Percentiles rank a stretch among this genome's conserved stretches.
phyloP scores from a whole-genome alignment of 2,888 invertebrate species.

The Drosophila ezoana region DNA sequence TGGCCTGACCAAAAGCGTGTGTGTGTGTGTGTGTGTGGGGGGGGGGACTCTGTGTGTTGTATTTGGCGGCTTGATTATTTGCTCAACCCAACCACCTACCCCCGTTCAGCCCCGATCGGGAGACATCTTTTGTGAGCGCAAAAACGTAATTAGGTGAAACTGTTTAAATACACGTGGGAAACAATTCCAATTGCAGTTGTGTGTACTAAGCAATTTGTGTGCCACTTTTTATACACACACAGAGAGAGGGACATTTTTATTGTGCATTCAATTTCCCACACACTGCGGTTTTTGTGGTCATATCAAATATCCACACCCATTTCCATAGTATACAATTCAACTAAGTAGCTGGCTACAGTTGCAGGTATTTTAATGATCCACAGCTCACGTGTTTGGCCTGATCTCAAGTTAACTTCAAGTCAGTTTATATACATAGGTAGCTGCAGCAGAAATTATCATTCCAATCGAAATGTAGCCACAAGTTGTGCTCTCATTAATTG shows the following conservation, averaged over 20 bases:
- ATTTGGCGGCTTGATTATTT: conserved; percentile 31
- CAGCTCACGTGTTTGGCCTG: conserved; percentile 1
- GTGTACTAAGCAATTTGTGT: conserved; percentile 39
- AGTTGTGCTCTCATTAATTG: conserved; percentile 1
- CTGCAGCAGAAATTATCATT: conserved; percentile 4
- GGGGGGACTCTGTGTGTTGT: conserved; percentile 10
- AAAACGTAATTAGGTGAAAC: conserved; percentile 58
- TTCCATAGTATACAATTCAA: background rate
- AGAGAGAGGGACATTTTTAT: background rate
- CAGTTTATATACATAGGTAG: background rate
- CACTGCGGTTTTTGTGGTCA: conserved; percentile 26
- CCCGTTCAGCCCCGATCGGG: background rate
- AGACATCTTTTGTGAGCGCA: conserved; percentile 29
- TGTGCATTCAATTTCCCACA: conserved; percentile 47
- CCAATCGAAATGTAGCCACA: conserved; percentile 7
- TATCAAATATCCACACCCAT: conserved; percentile 1
- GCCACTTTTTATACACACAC: conserved; percentile 34
- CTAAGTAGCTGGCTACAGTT: background rate
- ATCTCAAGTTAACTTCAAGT: background rate
- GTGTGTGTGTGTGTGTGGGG: conserved; percentile 11
- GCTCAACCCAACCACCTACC: background rate
- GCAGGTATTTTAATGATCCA: conserved; percentile 7
- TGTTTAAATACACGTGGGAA: conserved; percentile 66
- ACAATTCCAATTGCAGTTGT: conserved; percentile 29
- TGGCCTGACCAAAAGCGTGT: conserved; percentile 27